These are phyloP conservation scores for Galaxias olidus DNA, from an alignment of 2,797 vertebrate species.

Conservation along the genomic window DNA sequence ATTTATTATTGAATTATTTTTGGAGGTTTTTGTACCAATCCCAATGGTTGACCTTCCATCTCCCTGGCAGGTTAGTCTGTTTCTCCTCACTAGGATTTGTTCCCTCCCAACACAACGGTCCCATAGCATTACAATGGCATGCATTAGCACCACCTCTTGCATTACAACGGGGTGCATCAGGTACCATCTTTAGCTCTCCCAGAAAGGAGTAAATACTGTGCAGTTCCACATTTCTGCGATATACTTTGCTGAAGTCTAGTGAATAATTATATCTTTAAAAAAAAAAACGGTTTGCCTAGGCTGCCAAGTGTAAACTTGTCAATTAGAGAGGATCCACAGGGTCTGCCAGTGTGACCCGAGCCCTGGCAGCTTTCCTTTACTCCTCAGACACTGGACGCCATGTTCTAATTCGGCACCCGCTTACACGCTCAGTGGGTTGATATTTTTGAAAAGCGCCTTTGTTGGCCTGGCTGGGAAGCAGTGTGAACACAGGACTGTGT, in stretches of 20 bases:
- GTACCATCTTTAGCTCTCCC: not conserved
- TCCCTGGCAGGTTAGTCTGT: not conserved
- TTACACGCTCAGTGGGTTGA: not conserved
- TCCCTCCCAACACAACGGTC: not conserved
- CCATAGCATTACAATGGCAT: constrained; percentile 14
- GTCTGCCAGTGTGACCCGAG: constrained; percentile 49
- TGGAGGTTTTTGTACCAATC: too few species aligned
- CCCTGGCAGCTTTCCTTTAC: constrained; percentile 52
- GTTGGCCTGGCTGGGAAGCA: constrained; percentile 60
- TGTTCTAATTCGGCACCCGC: constrained; percentile 48
- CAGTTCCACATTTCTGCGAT: constrained; percentile 7
- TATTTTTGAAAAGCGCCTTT: constrained; percentile 65
- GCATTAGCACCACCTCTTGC: not conserved
- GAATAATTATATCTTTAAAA: constrained; percentile 18
- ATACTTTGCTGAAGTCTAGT: constrained; percentile 14
- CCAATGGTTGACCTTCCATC: not conserved
- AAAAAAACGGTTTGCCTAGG: constrained; percentile 3
- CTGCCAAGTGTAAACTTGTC: constrained; percentile 61
- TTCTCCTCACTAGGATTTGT: not conserved
- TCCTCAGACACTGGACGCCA: constrained; percentile 48
- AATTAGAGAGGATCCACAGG: constrained; percentile 53
- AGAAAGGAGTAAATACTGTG: not conserved
- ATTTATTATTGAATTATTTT: constrained; percentile 9
- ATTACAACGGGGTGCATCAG: constrained; percentile 3
- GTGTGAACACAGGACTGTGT: constrained; percentile 28